These are phyloP conservation scores for Scrobipalpa costella DNA, from an alignment of 2,888 invertebrate genomes.

Conservation along the genomic window DNA sequence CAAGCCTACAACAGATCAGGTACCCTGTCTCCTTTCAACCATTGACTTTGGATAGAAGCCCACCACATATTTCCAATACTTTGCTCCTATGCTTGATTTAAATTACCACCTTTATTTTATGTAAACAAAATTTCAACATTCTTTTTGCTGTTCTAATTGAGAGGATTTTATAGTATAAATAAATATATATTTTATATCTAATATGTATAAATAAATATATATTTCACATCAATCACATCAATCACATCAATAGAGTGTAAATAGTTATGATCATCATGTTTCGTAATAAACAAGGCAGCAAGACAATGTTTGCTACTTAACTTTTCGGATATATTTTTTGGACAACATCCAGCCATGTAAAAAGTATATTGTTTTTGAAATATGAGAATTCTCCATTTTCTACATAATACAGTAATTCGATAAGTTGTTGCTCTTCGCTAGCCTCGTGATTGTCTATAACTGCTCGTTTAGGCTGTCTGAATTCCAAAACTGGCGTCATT, in stretches of 20 bases:
- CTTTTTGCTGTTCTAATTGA: too few relatives aligned
- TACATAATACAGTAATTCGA: slow-evolving; percentile 8
- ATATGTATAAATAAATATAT: too few relatives aligned
- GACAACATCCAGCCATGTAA: slow-evolving; percentile 10
- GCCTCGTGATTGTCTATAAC: slow-evolving; percentile 9
- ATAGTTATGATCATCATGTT: slow-evolving; percentile 27
- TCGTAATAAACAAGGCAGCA: slow-evolving; percentile 23
- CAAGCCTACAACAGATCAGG: too few relatives aligned
- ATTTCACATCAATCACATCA: too few relatives aligned
- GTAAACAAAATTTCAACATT: too few relatives aligned
- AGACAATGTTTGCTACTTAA: slow-evolving; percentile 4
- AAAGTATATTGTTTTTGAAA: slow-evolving; percentile 8
- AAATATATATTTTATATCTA: too few relatives aligned
- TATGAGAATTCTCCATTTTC: not conserved
- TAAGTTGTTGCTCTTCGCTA: not conserved
- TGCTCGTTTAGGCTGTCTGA: slow-evolving; percentile 16
- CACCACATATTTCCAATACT: too few relatives aligned
- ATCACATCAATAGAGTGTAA: slow-evolving; percentile 24
- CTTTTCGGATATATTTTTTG: slow-evolving; percentile 6
- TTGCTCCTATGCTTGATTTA: too few relatives aligned
- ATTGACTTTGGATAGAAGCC: too few relatives aligned
- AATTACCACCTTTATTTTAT: too few relatives aligned
- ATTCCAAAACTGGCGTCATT: slow-evolving; percentile 21
- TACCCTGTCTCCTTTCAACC: too few relatives aligned
- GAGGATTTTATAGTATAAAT: too few relatives aligned